phyloP scores from a whole-genome alignment of 53 echinoderm and acorn worm genomes.

The Henricia sp. region DNA sequence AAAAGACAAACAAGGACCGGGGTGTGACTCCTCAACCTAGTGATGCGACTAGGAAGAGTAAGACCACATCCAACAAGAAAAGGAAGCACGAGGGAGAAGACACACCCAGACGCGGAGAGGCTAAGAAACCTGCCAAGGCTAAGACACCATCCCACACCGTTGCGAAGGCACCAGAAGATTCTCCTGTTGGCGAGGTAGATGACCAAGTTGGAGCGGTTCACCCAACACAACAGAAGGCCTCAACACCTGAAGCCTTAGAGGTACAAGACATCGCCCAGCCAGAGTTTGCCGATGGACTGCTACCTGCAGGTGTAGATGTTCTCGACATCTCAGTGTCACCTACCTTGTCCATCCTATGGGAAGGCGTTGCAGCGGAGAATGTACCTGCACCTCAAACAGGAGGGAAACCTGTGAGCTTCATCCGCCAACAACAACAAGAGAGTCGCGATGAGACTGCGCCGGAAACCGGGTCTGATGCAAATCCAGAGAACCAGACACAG shows the following conservation, averaged over 20 bases:
- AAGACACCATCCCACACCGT: neutral
- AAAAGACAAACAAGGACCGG: neutral
- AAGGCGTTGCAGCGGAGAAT: neutral
- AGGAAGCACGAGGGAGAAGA: neutral
- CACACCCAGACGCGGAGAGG: neutral
- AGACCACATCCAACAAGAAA: neutral
- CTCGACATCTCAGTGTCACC: neutral
- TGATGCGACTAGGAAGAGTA: neutral
- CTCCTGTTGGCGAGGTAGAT: neutral
- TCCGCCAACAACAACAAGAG: neutral
- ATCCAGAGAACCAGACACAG: neutral
- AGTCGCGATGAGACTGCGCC: neutral
- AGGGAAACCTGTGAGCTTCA: constrained; percentile 10
- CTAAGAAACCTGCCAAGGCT: neutral
- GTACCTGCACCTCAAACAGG: neutral
- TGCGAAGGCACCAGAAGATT: neutral
- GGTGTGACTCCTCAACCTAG: no score
- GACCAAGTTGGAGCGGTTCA: neutral
- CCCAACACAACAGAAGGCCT: neutral
- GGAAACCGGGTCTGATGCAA: neutral
- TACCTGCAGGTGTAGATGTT: neutral
- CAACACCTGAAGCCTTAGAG: neutral
- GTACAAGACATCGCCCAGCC: neutral
- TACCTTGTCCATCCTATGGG: constrained; percentile 1
- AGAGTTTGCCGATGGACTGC: neutral